Base-by-base conservation (phyloP, 2,113 vertebrate genomes). In the Gracilinanus agilis region DNA sequence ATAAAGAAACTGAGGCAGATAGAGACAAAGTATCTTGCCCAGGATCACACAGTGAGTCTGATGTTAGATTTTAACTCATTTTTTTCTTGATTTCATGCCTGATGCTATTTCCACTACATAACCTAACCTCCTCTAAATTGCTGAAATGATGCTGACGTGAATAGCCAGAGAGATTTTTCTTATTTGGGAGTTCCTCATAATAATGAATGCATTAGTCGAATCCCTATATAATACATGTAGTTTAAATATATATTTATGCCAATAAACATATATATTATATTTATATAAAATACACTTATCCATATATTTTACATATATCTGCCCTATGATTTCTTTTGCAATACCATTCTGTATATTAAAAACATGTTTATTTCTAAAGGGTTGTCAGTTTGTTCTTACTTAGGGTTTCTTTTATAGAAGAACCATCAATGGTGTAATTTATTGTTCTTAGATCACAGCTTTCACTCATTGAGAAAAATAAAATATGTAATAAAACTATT, bases 391-490 rank as follows among this genome's bases (percentile, higher is more conserved):
- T 89, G 88, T 10, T 13, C 24, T 49, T n/a, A n/a, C 44, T 89
- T 89, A 44, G 10, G 0, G 24, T 89, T 90, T 94, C 29, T 55
- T 91, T 55, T 21, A 54, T 90, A 92, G n/a, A 3, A 92, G 9
- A 94, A 49, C 53, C 1, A 90, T 75, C n/a, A 56, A 49, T 6
- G 58, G 9, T 3, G 34, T 9, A 3, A 44, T 55, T 54, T 53
- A 49, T n/a, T 94, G 53, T 55, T 91, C 93, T 94, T 83, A 19
- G 5, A 95, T 55, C 53, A 89, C 49, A 91, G 49, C 2, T 94
- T 95, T 44, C 90, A 54, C 61, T 24, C 23, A 61, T 90, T 58
- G 92, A 53, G 92, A 34, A 75, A 67, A 95, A 93, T 93, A 75
- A 92, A 95, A 49, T 55, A n/a, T 21, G 67, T 88, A 92, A 90